Conservation (phyloP, 1,140 invertebrate genomes). For the Drosophila willistoni region DNA sequence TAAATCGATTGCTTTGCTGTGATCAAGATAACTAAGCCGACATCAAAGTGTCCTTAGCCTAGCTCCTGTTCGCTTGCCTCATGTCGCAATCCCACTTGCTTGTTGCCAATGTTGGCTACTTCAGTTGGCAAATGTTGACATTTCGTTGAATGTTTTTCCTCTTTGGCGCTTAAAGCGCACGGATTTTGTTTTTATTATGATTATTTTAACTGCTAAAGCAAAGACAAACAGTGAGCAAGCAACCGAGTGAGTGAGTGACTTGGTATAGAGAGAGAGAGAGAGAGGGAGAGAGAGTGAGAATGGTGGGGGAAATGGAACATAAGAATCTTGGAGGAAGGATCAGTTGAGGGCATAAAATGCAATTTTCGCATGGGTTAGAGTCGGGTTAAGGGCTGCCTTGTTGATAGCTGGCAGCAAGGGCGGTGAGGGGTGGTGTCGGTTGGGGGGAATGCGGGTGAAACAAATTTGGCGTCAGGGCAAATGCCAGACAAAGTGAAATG, state of each 20-base stretch:
- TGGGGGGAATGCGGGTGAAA: slow-evolving; percentile 34
- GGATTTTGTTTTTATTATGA: slow-evolving; percentile 80
- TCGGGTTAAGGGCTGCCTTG: slow-evolving; percentile 19
- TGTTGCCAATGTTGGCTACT: slow-evolving; percentile 13
- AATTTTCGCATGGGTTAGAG: slow-evolving; percentile 60
- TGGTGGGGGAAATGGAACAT: slow-evolving; percentile 7
- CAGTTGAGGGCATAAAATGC: slow-evolving; percentile 65
- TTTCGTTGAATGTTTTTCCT: slow-evolving; percentile 54
- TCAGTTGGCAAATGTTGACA: slow-evolving; percentile 70
- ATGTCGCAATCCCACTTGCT: slow-evolving; percentile 23
- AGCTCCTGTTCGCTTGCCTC: slow-evolving; percentile 5
- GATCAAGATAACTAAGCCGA: slow-evolving; percentile 76
- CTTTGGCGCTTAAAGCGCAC: slow-evolving; percentile 48
- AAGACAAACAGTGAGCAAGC: slow-evolving; percentile 60
- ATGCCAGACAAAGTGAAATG: slow-evolving; percentile 77
- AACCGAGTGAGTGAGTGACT: not conserved
- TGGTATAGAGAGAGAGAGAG: not conserved
- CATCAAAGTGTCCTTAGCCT: slow-evolving; percentile 39
- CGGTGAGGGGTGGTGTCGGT: not conserved
- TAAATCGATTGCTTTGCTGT: slow-evolving; percentile 71
- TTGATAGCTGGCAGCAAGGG: not conserved
- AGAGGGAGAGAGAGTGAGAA: not conserved
- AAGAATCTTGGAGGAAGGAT: slow-evolving; percentile 14
- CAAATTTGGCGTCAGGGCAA: slow-evolving; percentile 62
- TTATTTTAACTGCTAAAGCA: slow-evolving; percentile 76